Evolutionary conservation across 2,888 invertebrate genomes (phyloP).

Genomic region (Anthophora plumipes): DNA sequence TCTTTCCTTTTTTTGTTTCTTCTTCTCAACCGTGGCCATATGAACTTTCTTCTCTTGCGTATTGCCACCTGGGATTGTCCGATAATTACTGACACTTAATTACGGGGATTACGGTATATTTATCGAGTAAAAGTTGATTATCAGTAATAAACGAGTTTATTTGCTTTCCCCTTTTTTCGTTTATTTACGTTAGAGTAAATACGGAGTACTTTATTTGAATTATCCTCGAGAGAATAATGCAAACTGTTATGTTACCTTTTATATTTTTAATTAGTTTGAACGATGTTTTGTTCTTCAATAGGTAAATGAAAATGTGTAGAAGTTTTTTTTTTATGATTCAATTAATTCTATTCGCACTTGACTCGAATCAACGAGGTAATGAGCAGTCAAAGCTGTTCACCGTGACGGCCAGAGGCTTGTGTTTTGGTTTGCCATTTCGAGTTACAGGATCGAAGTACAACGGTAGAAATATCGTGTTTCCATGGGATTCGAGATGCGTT

Average conservation of each 20-base stretch:
- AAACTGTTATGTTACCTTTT: no score
- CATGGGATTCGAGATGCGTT: conserved; percentile 73
- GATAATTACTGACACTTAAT: not conserved
- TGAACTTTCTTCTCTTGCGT: not conserved
- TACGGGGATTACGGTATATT: not conserved
- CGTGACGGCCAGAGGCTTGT: conserved; percentile 63
- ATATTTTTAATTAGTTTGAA: no score
- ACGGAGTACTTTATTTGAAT: no score
- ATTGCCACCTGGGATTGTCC: not conserved
- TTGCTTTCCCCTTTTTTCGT: no score
- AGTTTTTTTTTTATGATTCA: not conserved
- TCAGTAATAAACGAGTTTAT: no score
- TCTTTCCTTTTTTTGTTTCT: not conserved
- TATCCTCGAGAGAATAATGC: no score
- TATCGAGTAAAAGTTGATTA: not conserved
- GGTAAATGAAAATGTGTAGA: no score
- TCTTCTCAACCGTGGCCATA: not conserved
- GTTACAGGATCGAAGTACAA: conserved; percentile 66
- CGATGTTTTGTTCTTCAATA: no score
- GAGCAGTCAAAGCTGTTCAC: conserved; percentile 26
- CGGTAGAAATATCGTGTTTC: conserved; percentile 76
- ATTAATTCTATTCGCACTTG: conserved; percentile 21
- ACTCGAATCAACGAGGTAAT: conserved; percentile 13
- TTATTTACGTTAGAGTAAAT: no score
- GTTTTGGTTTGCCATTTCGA: conserved; percentile 63